Base-by-base conservation (phyloP, 2,113 vertebrate genomes). In the Sterrhoptilus dennistouni region DNA sequence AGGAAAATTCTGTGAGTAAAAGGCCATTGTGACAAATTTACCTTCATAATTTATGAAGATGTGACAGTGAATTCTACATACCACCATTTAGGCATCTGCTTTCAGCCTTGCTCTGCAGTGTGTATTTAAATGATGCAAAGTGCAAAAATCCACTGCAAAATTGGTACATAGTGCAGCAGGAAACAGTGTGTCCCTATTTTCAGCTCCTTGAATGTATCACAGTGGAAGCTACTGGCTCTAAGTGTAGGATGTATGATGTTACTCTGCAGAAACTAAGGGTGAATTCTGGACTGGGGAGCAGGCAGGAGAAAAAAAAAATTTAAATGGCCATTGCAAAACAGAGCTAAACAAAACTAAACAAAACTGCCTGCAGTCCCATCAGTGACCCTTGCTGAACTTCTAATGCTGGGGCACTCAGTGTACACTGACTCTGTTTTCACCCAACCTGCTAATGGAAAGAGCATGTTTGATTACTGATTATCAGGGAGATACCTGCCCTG, bases 401-500 rank as follows among this genome's bases (percentile, higher is more conserved):
- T 81, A 9, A 52, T 29, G 68, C 35, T 54, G 64, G 49, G 29
- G 53, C 74, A 45, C 53, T 63, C 21, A 4, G 35, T 15, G 29
- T 19, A 22, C 60, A 6, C 19, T 21, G 53, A 44, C 66, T 91
- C 75, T 54, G 53, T 38, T 95, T 53, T 79, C 66, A 66, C 45
- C 77, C 66, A 79, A 22, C 44, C 36, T 83, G 75, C 49, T 87
- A 68, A 91, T 45, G 59, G 63, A 72, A 89, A 53, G 61, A 84
- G 18, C 35, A 6, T 23, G 53, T 94, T 87, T 79, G 84, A 45
- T 85, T 84, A 45, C 66, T 72, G 50, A 23, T 86, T 38, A 28
- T 65, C 35, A 14, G 49, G 44, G 66, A 88, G 45, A 60, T 76
- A 74, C 81, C 90, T 91, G 78, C 54, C 63, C 89, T 86, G 54